Percentiles rank a stretch among this genome's conserved stretches.
phyloP scores from a whole-genome alignment of 2,797 vertebrate species.

The Sus cebifrons region DNA sequence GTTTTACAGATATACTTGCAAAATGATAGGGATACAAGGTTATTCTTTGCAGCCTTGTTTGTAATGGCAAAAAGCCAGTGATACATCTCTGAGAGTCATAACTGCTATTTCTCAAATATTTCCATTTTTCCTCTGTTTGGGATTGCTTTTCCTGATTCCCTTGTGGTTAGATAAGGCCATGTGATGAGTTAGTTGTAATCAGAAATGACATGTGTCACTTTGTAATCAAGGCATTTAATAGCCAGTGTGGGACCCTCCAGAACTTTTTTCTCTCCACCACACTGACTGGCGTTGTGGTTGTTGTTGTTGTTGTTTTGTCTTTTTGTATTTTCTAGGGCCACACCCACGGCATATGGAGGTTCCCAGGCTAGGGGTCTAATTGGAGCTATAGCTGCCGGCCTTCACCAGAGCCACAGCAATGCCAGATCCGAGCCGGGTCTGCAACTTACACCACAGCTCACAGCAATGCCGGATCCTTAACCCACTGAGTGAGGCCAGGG shows the following conservation, averaged over 20 bases:
- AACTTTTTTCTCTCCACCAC: not conserved
- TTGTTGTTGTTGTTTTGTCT: too few species aligned
- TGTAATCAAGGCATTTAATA: not conserved
- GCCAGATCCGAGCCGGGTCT: too few species aligned
- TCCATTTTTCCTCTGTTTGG: not conserved
- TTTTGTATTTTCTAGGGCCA: too few species aligned
- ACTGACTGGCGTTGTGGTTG: too few species aligned
- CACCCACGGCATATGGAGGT: too few species aligned
- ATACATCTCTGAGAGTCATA: not conserved
- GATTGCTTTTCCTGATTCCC: not conserved
- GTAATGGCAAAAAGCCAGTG: not conserved
- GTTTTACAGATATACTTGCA: conserved; percentile 36
- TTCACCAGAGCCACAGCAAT: too few species aligned
- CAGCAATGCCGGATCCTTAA: too few species aligned
- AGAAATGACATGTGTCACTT: not conserved
- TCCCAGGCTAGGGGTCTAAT: too few species aligned
- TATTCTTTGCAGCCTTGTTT: conserved; percentile 20
- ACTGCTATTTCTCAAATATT: conserved; percentile 6
- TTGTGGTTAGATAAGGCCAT: not conserved
- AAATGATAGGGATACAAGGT: not conserved
- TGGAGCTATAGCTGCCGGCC: too few species aligned
- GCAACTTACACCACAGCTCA: too few species aligned
- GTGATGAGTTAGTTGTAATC: conserved; percentile 33
- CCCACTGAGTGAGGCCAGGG: too few species aligned
- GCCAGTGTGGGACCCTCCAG: not conserved